Conservation (phyloP, 2,113 vertebrate genomes). For the Phocoena phocoena region DNA sequence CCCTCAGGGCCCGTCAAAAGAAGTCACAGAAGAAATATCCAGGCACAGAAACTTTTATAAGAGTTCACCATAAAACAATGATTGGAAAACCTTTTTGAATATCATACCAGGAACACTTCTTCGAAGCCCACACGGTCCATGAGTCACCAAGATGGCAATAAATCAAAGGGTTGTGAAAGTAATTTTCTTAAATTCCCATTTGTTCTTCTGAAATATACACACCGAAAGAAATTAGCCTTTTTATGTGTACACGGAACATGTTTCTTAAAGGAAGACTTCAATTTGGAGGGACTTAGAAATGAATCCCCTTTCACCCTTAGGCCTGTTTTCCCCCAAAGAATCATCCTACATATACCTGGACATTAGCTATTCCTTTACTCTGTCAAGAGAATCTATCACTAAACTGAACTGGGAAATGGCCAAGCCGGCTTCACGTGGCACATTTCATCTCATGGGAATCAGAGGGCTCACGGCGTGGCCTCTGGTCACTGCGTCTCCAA, state of each 20-base stretch:
- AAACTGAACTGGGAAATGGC: neutral
- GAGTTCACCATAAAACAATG: conserved; percentile 19
- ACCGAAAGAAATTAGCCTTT: neutral
- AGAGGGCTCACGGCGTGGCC: neutral
- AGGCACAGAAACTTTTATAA: conserved; percentile 22
- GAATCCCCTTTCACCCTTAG: neutral
- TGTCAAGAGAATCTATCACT: neutral
- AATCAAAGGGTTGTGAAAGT: neutral
- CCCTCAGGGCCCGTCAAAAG: neutral
- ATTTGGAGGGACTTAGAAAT: neutral
- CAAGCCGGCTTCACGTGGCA: neutral
- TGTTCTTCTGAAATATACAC: conserved; percentile 10
- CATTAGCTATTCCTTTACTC: neutral
- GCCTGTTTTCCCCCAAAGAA: neutral
- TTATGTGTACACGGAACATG: neutral
- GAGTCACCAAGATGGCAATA: conserved; percentile 34
- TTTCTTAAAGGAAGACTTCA: neutral
- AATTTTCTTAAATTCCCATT: conserved; percentile 35
- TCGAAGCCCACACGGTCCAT: conserved; percentile 25
- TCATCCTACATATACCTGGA: neutral
- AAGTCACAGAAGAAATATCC: neutral
- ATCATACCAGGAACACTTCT: conserved; percentile 46
- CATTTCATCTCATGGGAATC: neutral
- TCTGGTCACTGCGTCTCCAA: neutral
- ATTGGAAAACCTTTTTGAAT: conserved; percentile 30